Percentiles rank a stretch among this genome's conserved stretches.
These are phyloP conservation scores for Chydorus sphaericus DNA, from an alignment of 2,888 invertebrate genomes.

Conservation along the genomic window DNA sequence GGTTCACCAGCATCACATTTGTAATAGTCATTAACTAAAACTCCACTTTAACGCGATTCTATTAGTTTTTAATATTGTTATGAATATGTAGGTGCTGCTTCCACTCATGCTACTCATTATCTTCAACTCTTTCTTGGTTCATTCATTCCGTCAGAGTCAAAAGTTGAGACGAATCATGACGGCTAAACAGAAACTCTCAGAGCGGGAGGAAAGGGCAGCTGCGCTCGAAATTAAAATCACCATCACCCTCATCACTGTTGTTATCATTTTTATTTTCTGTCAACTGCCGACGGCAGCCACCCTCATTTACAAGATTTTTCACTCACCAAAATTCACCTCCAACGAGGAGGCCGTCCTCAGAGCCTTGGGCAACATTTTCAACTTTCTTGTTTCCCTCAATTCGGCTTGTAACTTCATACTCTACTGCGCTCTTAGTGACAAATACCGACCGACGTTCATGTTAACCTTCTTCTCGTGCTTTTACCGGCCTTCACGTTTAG, in stretches of 20 bases:
- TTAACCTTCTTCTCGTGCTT: slow-evolving; percentile 21
- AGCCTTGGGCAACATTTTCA: slow-evolving; percentile 54
- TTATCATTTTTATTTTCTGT: slow-evolving; percentile 55
- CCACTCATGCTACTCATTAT: slow-evolving; percentile 51
- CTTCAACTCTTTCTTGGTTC: slow-evolving; percentile 55
- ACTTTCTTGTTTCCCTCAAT: slow-evolving; percentile 52
- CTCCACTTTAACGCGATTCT: no score
- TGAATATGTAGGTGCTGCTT: no score
- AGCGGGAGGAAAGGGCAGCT: slow-evolving; percentile 8
- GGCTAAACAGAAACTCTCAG: slow-evolving; percentile 5
- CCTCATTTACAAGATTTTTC: slow-evolving; percentile 37
- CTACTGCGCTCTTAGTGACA: slow-evolving; percentile 58
- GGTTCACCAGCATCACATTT: slow-evolving; percentile 46
- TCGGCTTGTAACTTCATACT: slow-evolving; percentile 61
- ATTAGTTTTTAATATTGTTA: no score
- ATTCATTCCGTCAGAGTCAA: slow-evolving; percentile 43
- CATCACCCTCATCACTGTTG: slow-evolving; percentile 58
- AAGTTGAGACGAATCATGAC: slow-evolving; percentile 40
- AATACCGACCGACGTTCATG: slow-evolving; percentile 46
- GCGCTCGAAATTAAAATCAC: slow-evolving; percentile 56
- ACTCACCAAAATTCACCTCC: slow-evolving; percentile 20
- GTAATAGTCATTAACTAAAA: no score
- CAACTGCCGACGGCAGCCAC: slow-evolving; percentile 51
- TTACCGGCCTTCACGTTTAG: background rate
- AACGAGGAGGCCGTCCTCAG: slow-evolving; percentile 29